Conservation (phyloP, 2,113 vertebrate species). For the Serinus canaria region DNA sequence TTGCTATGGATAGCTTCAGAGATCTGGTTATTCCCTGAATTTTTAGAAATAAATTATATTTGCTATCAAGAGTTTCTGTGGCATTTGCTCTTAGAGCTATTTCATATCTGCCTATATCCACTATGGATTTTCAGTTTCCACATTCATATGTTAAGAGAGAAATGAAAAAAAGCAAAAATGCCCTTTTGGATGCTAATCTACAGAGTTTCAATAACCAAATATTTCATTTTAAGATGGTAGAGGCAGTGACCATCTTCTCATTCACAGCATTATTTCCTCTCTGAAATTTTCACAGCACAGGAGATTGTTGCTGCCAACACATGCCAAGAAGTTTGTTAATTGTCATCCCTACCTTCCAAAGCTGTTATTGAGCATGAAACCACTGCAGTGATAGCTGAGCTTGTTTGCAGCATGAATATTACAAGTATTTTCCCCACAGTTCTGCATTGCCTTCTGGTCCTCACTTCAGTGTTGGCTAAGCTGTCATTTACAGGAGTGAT, state of each 20-base stretch:
- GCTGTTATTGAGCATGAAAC: neutral
- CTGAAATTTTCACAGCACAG: neutral
- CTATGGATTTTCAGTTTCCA: neutral
- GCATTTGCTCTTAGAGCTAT: neutral
- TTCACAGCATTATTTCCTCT: neutral
- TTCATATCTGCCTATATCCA: neutral
- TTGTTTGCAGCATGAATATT: neutral
- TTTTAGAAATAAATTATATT: neutral
- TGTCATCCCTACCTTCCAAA: conserved; percentile 7
- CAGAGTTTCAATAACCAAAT: neutral
- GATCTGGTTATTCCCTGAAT: neutral
- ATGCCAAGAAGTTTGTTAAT: neutral
- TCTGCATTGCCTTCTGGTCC: conserved; percentile 46
- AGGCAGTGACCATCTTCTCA: neutral
- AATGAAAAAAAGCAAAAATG: neutral
- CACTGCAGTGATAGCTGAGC: neutral
- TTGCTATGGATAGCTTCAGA: neutral
- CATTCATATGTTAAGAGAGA: neutral
- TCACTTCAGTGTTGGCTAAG: conserved; percentile 44
- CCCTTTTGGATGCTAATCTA: neutral
- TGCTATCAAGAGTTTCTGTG: neutral
- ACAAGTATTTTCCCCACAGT: conserved; percentile 31
- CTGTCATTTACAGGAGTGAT: conserved; percentile 42
- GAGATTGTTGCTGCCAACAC: neutral
- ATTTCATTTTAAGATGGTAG: neutral